Evolutionary conservation across 35 echinoderm and acorn worm genomes (phyloP), one percentile per base, ranked within the genome.

Genomic region (Ptychodera flava): DNA sequence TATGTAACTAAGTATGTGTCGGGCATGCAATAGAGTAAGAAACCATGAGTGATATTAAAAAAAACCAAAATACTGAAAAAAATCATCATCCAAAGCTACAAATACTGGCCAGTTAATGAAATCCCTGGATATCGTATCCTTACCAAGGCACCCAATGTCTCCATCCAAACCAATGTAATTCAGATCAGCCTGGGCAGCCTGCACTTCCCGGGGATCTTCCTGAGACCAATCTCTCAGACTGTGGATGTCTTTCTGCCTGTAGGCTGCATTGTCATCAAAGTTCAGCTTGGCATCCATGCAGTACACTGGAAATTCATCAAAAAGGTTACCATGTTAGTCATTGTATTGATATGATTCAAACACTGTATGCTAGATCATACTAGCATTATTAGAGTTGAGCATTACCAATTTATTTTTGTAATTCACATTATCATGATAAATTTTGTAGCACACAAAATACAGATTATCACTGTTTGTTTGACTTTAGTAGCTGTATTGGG

Each of bases 271-370:
- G 88, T 99, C 95, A 86, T 99, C 95, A 92, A 99, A 99, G 83
- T 99, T 99, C 35, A 99, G 92, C 87, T 99, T 99, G 31, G 92
- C 90, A 78, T 99, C 95, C 95, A 99, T 99, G 36, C 95, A 98
- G 1, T 94, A 83, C 1, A 98, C 95, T 98, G 85, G 1, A 45
- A 83, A 75, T 32, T 34, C 14, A 32, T 34, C 33, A 36, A 31
- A 81, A 88, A 29, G 15, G 80, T 81, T 81, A 16, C 14, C 31
- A 15, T 29, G 15, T 31, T 16, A 81, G 14, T 14, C 14, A 16
- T 33, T 81, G 15, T 16, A 16, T 81, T 81, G 15, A 15, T 31
- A 33, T 15, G 15, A 15, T 29, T 0, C 33, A 30, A 82, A n/a
- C 28, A 30, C 16, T n/a, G 22, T 33, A 82, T 0, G 22, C 22